Conservation (phyloP, 2,888 invertebrate genomes). For the Lasioglossum figueresi region DNA sequence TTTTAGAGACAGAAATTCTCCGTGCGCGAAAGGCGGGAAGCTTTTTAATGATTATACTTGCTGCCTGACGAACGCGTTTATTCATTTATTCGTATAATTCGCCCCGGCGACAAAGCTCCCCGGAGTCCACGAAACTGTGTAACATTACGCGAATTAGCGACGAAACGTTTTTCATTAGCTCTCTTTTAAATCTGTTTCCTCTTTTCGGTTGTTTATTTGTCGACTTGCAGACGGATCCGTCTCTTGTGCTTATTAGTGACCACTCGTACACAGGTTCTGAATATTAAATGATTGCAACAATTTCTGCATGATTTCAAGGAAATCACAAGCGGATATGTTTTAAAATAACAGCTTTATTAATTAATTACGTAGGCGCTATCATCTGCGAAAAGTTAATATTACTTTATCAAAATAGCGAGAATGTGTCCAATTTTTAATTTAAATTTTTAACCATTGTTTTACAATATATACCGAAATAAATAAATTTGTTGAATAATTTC, state of each 20-base stretch:
- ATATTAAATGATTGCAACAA: background rate
- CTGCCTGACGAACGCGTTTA: constrained; percentile 8
- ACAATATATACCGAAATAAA: too few species aligned
- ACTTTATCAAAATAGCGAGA: too few species aligned
- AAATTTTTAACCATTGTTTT: too few species aligned
- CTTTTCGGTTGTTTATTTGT: background rate
- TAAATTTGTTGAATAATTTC: too few species aligned
- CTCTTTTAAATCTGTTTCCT: background rate
- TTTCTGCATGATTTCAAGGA: background rate
- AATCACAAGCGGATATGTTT: background rate
- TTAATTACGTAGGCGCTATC: too few species aligned
- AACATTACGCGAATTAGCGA: background rate
- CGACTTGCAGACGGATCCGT: background rate
- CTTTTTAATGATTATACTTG: constrained; percentile 13
- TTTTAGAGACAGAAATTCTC: constrained; percentile 7
- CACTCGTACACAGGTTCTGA: background rate
- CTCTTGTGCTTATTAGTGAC: background rate
- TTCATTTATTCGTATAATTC: constrained; percentile 3
- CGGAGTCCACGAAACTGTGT: background rate
- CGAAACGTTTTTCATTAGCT: background rate
- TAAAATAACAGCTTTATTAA: too few species aligned
- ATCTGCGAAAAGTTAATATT: too few species aligned
- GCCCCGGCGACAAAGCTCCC: background rate
- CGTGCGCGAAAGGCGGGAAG: constrained; percentile 5
- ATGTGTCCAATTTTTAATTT: too few species aligned